Evolutionary conservation across 1,140 invertebrate species (phyloP), one percentile per base, ranked within the genome.

Genomic region (Drosophila sturtevanti): DNA sequence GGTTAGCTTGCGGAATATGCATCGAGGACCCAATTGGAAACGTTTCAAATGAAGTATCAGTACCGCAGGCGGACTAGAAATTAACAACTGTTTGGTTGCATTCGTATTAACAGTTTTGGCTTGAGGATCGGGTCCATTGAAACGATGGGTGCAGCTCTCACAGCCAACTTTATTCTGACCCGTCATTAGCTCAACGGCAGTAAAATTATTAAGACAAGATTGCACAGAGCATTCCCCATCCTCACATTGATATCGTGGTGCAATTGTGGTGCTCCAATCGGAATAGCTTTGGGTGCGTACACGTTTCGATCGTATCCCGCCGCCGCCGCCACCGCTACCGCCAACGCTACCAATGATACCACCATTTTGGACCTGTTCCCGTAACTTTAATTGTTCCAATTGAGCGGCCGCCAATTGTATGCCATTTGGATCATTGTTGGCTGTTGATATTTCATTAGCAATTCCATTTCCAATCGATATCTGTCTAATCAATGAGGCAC

Each of bases 1-100:
- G 11, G 95, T 94, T 51, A 98, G 94, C 94, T 99, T 99, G 1
- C 94, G 84, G 72, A 94, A 94, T 89, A 94, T 92, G 85, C 93
- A 94, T 3, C 94, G 90, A 4, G 93, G 92, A 0, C 93, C 93
- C 61, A 95, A 93, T 92, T 97, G 96, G 92, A 97, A 97, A 31
- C 99, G 92, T 92, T 99, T 99, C 52, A 99, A 92, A 91, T 99
- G 98, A 16, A 99, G 92, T 31, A 99, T 99, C 0, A 99, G 93
- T 65, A 99, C 95, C 4, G 97, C 95, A 2, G 99, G 99, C 27
- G 98, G 97, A 84, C 94, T 95, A 64, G 96, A 96, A 11, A 99
- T 96, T 1, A 99, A 93, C 89, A 99, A 95, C 90, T 98, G 96
- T 92, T 99, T 99, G 1, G 95, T 97, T 35, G 98, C 97, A 91